These are phyloP conservation scores for Lontra canadensis DNA, from an alignment of 2,113 vertebrate species.

Conservation along the genomic window DNA sequence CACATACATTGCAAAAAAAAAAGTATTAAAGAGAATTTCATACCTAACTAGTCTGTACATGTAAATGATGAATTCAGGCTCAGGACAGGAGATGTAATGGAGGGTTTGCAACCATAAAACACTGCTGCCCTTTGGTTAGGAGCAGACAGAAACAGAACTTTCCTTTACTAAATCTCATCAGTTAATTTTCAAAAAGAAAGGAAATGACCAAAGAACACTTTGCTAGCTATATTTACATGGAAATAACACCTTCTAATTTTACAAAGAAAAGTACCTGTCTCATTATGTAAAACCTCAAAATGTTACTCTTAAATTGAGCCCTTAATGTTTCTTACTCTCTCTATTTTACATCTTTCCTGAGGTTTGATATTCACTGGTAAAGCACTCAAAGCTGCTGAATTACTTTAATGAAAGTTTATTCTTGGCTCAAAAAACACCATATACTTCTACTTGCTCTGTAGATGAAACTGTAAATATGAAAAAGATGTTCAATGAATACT, in stretches of 20 bases:
- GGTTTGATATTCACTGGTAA: background rate
- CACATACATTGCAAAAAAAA: background rate
- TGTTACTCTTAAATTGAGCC: background rate
- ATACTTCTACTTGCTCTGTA: slow-evolving; percentile 3
- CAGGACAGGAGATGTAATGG: slow-evolving; percentile 93
- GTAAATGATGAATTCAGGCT: slow-evolving; percentile 92
- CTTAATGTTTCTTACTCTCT: background rate
- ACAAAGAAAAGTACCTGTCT: background rate
- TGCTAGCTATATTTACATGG: background rate
- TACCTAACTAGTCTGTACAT: slow-evolving; percentile 93
- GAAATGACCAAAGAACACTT: background rate
- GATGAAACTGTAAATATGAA: background rate
- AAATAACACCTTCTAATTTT: background rate
- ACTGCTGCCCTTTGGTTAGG: slow-evolving; percentile 93
- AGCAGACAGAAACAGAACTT: slow-evolving; percentile 94
- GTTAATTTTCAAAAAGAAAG: slow-evolving; percentile 74
- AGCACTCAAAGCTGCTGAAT: background rate
- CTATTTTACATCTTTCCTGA: background rate
- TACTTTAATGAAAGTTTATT: slow-evolving; percentile 27
- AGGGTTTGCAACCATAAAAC: slow-evolving; percentile 92
- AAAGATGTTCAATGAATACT: background rate
- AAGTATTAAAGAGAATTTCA: slow-evolving; percentile 6
- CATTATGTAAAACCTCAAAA: slow-evolving; percentile 36
- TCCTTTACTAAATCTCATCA: slow-evolving; percentile 93
- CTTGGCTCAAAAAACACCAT: background rate